These are phyloP conservation scores for Drosophila acutilabella DNA, from an alignment of 2,888 invertebrate species.

Conservation along the genomic window DNA sequence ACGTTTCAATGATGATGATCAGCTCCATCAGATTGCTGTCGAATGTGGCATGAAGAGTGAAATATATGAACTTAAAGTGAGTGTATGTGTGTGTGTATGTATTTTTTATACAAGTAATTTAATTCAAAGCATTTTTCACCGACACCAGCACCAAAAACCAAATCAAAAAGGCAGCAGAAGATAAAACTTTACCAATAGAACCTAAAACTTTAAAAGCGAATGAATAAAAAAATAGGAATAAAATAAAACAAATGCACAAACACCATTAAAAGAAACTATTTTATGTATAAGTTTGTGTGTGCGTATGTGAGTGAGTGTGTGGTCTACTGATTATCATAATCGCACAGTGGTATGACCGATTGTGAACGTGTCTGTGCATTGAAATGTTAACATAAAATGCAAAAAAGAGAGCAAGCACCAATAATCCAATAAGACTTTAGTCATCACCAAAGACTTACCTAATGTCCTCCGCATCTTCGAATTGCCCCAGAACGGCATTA, in stretches of 20 bases:
- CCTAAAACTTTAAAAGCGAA: slow-evolving; percentile 46
- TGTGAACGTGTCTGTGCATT: slow-evolving; percentile 75
- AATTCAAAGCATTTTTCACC: slow-evolving; percentile 61
- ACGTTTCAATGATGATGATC: slow-evolving; percentile 81
- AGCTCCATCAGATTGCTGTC: slow-evolving; percentile 68
- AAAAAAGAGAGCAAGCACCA: slow-evolving; percentile 59
- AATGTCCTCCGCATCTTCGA: slow-evolving; percentile 80
- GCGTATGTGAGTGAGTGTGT: slow-evolving; percentile 24
- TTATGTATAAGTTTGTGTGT: slow-evolving; percentile 15
- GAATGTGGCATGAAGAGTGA: slow-evolving; percentile 46
- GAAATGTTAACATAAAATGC: slow-evolving; percentile 69
- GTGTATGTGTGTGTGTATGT: slow-evolving; percentile 19
- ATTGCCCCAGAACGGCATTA: slow-evolving; percentile 66
- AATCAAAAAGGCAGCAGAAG: slow-evolving; percentile 70
- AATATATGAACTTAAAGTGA: slow-evolving; percentile 37
- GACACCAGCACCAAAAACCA: slow-evolving; percentile 71
- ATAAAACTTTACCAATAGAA: slow-evolving; percentile 59
- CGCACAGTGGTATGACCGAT: slow-evolving; percentile 44
- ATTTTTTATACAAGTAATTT: slow-evolving; percentile 24
- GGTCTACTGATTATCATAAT: slow-evolving; percentile 52
- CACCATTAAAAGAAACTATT: slow-evolving; percentile 44
- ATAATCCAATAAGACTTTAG: slow-evolving; percentile 55
- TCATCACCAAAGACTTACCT: slow-evolving; percentile 73
- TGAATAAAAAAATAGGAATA: slow-evolving; percentile 14
- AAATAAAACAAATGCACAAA: slow-evolving; percentile 58